phyloP scores from a whole-genome alignment of 2,113 vertebrate species.

The Athene cunicularia region DNA sequence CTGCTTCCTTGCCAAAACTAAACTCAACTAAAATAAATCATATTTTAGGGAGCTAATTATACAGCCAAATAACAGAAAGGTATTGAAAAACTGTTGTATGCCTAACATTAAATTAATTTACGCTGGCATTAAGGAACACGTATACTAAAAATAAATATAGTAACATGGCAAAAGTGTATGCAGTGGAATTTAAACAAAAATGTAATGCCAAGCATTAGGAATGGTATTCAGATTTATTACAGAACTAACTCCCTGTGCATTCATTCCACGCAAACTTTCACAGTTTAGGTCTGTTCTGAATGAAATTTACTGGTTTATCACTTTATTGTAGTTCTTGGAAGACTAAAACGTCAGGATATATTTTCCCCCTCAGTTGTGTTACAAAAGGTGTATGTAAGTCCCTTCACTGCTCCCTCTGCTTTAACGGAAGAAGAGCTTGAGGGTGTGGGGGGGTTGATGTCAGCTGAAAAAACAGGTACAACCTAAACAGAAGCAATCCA shows the following conservation, averaged over 20 bases:
- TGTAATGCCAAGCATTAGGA: not conserved
- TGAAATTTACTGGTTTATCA: not conserved
- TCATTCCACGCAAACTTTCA: not conserved
- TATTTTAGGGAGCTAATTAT: conserved; percentile 62
- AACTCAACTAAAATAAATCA: conserved; percentile 59
- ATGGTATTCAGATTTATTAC: not conserved
- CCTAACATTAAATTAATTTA: conserved; percentile 60
- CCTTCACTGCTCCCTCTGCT: not conserved
- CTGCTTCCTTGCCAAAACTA: conserved; percentile 37
- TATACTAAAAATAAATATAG: not conserved
- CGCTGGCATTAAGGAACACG: conserved; percentile 9
- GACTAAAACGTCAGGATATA: not conserved
- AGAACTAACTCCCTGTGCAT: not conserved
- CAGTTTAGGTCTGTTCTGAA: not conserved
- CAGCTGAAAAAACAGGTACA: not conserved
- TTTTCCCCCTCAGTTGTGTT: rapidly evolving
- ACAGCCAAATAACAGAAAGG: conserved; percentile 59
- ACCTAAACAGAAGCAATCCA: not conserved
- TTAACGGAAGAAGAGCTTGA: not conserved
- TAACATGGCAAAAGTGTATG: conserved; percentile 1
- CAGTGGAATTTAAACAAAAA: conserved; percentile 52
- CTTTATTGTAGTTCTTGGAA: not conserved
- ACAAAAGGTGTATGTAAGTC: not conserved
- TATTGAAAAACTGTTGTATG: conserved; percentile 37
- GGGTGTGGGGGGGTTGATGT: not conserved